Percentiles rank a stretch among this genome's conserved stretches.
Conservation (phyloP, 2,113 vertebrate genomes). For the Pygoscelis antarcticus region DNA sequence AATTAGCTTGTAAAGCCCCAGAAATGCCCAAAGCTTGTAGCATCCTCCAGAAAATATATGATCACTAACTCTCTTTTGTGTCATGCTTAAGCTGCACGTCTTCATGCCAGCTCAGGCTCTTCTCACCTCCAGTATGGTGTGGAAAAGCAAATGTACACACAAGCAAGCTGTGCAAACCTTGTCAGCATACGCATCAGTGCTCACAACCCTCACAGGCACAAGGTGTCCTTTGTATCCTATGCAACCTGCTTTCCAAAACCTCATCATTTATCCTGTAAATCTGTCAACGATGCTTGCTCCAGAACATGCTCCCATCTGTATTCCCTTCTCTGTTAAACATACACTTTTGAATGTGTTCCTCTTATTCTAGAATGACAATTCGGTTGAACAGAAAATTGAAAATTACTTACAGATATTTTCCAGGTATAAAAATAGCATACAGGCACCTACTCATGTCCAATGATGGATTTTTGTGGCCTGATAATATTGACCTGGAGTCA, state of each 20-base stretch:
- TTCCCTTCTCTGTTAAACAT: not conserved
- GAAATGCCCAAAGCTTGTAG: not conserved
- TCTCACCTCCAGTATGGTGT: slow-evolving; percentile 10
- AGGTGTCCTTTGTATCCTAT: not conserved
- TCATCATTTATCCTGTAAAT: slow-evolving; percentile 9
- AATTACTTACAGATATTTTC: not conserved
- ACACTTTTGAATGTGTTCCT: not conserved
- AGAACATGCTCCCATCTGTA: not conserved
- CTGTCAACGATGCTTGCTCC: not conserved
- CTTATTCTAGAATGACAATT: not conserved
- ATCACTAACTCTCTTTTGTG: not conserved
- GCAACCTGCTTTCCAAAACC: not conserved
- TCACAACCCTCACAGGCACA: not conserved
- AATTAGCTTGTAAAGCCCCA: slow-evolving; percentile 42
- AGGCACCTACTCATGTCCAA: not conserved
- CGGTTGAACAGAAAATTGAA: not conserved
- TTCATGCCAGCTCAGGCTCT: slow-evolving; percentile 16
- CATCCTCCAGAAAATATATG: slow-evolving; percentile 4
- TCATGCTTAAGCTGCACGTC: slow-evolving; percentile 10
- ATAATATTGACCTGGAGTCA: not conserved
- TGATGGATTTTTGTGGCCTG: not conserved
- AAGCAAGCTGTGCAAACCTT: slow-evolving; percentile 29
- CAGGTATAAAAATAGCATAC: not conserved
- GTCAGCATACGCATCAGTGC: not conserved
- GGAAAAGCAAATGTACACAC: slow-evolving; percentile 13